Base-by-base conservation (phyloP, 2,797 vertebrate species). In the Onychomys torridus region DNA sequence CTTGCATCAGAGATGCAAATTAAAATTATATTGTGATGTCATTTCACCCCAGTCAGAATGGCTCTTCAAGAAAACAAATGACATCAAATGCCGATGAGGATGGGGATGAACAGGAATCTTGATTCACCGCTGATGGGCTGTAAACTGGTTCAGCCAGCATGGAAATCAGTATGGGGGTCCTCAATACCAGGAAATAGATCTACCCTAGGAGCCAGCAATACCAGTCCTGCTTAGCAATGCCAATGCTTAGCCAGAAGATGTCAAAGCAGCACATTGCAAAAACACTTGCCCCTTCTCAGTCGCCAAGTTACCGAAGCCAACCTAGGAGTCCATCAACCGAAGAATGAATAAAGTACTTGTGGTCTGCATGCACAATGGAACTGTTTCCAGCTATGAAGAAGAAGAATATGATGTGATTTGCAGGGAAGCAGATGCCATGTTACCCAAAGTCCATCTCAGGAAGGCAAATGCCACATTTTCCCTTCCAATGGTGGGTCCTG, bases 301-400 rank as follows among this genome's bases (percentile, higher is more conserved):
- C 0, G 0, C 37, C 59, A 59, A 75, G 85, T 37, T 29, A 23
- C n/a, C 1, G 27, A 43, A 61, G 34, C 37, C 2, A 13, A 61
- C 17, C 69, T 76, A 7, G 6, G 11, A 17, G 11, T 59, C 37
- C 86, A 25, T 32, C 37, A 1, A 27, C 11, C 37, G 17, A 1
- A 43, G 19, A 73, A 61, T 23, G 17, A 37, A 32, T 0, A 14
- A 34, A 75, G 86, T 12, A 1, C 1, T 0, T 71, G 69, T 43
- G 0, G 37, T 21, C 2, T 76, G 71, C 11, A 0, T 3, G 37
- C 71, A 5, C 69, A 9, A 1, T 5, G 27, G 49, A 25, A 59
- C 55, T 40, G 1, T 43, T 73, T 43, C 27, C 37, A 46, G 55
- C 19, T 11, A 3, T 46, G 23, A 34, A 34, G 71, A 46, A 43